Percentiles rank a stretch among this genome's conserved stretches.
Evolutionary conservation across 2,113 vertebrate species (phyloP).

Genomic region (Sturnira hondurensis): DNA sequence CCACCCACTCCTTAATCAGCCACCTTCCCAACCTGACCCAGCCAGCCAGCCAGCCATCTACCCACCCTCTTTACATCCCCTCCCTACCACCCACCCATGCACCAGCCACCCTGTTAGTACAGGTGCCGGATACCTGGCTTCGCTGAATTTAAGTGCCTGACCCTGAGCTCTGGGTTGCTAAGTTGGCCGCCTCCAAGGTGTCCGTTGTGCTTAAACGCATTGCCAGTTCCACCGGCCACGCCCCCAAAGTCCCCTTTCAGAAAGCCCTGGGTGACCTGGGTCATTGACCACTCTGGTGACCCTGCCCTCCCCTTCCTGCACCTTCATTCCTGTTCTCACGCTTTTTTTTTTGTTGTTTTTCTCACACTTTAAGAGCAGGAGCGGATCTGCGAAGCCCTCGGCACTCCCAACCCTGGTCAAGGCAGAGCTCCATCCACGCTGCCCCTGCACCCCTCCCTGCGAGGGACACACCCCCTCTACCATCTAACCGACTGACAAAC

Average conservation of each 20-base stretch:
- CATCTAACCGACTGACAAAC: accelerated
- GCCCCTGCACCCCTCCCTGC: no score
- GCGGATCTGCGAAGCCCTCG: background rate
- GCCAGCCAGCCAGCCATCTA: accelerated
- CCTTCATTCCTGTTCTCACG: background rate
- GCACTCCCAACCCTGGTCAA: accelerated
- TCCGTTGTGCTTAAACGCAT: no score
- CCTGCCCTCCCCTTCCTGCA: background rate
- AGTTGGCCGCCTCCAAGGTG: background rate
- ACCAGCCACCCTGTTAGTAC: no score
- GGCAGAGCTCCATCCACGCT: background rate
- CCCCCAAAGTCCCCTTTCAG: background rate
- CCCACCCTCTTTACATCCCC: no score
- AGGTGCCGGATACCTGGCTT: background rate
- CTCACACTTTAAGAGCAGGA: no score
- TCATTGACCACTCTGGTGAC: background rate
- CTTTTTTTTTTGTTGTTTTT: no score
- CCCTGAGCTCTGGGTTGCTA: background rate
- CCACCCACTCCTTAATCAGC: background rate
- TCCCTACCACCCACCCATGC: background rate
- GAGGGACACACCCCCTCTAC: accelerated
- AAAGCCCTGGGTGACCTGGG: background rate
- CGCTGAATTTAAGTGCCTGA: background rate
- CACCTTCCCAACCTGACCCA: background rate
- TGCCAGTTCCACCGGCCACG: no score